These are phyloP conservation scores for Chelon auratus DNA, from an alignment of 2,797 vertebrate species.

Conservation along the genomic window DNA sequence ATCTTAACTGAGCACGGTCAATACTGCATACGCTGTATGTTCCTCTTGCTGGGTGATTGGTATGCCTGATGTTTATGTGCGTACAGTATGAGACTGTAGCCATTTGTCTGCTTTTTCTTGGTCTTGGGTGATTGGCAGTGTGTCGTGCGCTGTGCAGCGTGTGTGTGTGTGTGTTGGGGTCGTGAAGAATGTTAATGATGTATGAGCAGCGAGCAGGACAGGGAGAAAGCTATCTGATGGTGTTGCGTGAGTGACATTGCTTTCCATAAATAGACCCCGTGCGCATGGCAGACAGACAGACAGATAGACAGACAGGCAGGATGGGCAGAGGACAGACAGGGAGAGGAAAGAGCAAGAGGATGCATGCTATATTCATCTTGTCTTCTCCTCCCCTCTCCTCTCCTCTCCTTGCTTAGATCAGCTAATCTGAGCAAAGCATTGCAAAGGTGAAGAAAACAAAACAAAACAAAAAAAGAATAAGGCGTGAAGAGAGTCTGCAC, in stretches of 20 bases:
- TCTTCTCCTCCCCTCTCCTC: slow-evolving; percentile 1
- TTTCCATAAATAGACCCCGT: slow-evolving; percentile 84
- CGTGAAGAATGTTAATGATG: slow-evolving; percentile 82
- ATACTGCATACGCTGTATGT: neutral
- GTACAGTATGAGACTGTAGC: slow-evolving; percentile 26
- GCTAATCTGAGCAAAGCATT: slow-evolving; percentile 44
- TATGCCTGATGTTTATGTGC: slow-evolving; percentile 24
- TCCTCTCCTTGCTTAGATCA: slow-evolving; percentile 46
- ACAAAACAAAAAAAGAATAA: slow-evolving; percentile 21
- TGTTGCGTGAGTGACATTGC: slow-evolving; percentile 85
- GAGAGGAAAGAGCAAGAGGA: slow-evolving; percentile 27
- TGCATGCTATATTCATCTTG: slow-evolving; percentile 50
- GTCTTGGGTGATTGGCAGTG: slow-evolving; percentile 58
- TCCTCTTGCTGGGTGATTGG: neutral
- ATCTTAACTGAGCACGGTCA: no score
- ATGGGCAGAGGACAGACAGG: slow-evolving; percentile 47
- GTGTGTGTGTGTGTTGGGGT: slow-evolving; percentile 50
- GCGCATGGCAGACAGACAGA: slow-evolving; percentile 65
- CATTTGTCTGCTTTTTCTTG: slow-evolving; percentile 41
- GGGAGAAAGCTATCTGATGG: slow-evolving; percentile 82
- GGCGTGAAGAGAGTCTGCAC: slow-evolving; percentile 14
- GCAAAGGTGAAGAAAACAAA: slow-evolving; percentile 39
- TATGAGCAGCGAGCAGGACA: slow-evolving; percentile 80
- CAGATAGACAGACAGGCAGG: slow-evolving; percentile 45
- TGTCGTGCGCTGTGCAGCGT: slow-evolving; percentile 23